Percentiles rank a stretch among this genome's conserved stretches.
These are phyloP conservation scores for Spodoptera frugiperda DNA, from an alignment of 1,140 invertebrate species.

Conservation along the genomic window DNA sequence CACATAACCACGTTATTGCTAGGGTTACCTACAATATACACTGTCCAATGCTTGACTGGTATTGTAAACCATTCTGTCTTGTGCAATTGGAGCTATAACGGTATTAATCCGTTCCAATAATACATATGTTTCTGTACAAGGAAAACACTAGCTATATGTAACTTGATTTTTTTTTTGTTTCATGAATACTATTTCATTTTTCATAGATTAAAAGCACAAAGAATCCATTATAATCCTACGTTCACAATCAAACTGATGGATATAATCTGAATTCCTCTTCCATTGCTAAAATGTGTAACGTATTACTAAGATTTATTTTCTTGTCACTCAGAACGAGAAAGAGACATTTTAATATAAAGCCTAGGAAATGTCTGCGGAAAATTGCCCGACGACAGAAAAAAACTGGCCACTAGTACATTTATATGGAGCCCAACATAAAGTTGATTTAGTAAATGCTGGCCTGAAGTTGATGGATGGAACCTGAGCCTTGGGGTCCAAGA, in stretches of 20 bases:
- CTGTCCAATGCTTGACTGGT: background rate
- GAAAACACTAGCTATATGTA: no score
- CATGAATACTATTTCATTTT: no score
- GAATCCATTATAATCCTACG: no score
- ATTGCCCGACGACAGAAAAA: slow-evolving; percentile 11
- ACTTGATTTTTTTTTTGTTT: no score
- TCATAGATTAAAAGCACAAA: no score
- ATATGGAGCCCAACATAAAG: slow-evolving; percentile 8
- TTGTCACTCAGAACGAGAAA: slow-evolving; percentile 14
- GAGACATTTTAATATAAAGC: background rate
- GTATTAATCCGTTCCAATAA: no score
- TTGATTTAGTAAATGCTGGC: slow-evolving; percentile 28
- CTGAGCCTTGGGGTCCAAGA: background rate
- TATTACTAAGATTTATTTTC: slow-evolving; percentile 29
- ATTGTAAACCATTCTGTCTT: background rate
- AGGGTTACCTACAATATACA: background rate
- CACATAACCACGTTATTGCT: background rate
- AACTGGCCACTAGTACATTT: background rate
- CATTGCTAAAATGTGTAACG: slow-evolving; percentile 17
- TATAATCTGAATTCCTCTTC: background rate
- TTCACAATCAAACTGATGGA: background rate
- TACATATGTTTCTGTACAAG: no score
- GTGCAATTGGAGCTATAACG: no score
- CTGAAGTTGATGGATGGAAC: slow-evolving; percentile 37
- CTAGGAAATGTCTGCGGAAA: slow-evolving; percentile 17